Evolutionary conservation across 2,888 invertebrate genomes (phyloP).

Genomic region (Metallyticus violacea): DNA sequence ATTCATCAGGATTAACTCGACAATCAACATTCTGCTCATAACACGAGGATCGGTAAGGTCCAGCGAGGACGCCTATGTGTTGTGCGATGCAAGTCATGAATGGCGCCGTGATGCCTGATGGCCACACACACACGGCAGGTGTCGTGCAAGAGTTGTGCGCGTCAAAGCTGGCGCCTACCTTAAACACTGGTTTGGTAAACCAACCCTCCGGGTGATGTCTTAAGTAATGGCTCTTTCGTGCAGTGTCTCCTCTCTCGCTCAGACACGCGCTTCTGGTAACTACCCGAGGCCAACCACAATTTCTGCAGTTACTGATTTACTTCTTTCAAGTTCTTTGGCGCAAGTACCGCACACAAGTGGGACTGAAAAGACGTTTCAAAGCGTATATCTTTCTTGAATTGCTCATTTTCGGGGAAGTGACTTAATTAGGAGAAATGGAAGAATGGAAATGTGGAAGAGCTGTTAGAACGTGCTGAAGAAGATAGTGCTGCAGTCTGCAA

Average conservation of each 20-base stretch:
- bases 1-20: too few relatives aligned
- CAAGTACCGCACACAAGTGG: background rate
- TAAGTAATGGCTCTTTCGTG: background rate
- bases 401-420: too few relatives aligned
- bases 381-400: too few relatives aligned
- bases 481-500: too few relatives aligned
- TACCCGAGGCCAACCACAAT: too few relatives aligned
- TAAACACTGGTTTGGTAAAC: background rate
- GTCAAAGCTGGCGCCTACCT: constrained; percentile 7
- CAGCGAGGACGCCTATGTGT: background rate
- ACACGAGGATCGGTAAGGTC: background rate
- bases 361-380: too few relatives aligned
- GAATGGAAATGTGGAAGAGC: too few relatives aligned
- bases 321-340: background rate
- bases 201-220: background rate
- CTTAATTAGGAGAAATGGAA: too few relatives aligned
- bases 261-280: background rate
- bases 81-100: background rate
- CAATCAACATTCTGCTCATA: too few relatives aligned
- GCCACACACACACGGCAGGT: background rate
- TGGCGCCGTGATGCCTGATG: background rate
- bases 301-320: background rate
- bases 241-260: background rate
- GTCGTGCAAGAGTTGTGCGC: background rate
- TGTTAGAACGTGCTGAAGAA: too few relatives aligned